Conservation (phyloP, 92 coral and sea anemone species). For the Bergia puertoricense region DNA sequence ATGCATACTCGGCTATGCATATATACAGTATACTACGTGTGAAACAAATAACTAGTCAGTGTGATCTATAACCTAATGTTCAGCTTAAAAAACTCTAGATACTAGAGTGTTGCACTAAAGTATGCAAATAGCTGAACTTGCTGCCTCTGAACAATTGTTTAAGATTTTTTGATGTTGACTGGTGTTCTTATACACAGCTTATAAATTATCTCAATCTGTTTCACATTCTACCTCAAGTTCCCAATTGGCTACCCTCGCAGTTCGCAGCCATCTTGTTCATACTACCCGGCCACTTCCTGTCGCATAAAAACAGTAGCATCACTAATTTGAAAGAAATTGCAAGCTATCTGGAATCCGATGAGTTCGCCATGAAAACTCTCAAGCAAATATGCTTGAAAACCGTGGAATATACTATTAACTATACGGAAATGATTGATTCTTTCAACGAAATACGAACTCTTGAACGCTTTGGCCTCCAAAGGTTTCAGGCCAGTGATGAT, state of each 20-base stretch:
- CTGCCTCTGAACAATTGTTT: background rate
- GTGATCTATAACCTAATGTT: background rate
- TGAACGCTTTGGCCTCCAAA: background rate
- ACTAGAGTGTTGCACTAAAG: background rate
- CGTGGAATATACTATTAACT: background rate
- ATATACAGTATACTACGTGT: no score
- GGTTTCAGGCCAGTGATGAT: slow-evolving; percentile 10
- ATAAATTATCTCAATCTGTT: slow-evolving; percentile 2
- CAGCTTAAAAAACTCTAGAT: background rate
- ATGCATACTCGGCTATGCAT: no score
- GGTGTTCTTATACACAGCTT: background rate
- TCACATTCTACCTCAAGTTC: background rate
- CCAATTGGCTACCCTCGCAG: background rate
- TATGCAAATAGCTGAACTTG: background rate
- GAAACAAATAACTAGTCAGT: background rate
- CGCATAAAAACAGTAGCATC: background rate
- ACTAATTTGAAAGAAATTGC: background rate
- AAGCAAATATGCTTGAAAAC: background rate
- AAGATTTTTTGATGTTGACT: no score
- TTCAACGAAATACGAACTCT: background rate
- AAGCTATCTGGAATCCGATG: background rate
- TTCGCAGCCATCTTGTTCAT: slow-evolving; percentile 3
- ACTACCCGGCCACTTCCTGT: background rate
- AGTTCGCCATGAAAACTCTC: background rate
- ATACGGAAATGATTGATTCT: background rate